Evolutionary conservation across 1,140 invertebrate genomes (phyloP), one percentile per base, ranked within the genome.

Genomic region (Lepidurus arcticus): DNA sequence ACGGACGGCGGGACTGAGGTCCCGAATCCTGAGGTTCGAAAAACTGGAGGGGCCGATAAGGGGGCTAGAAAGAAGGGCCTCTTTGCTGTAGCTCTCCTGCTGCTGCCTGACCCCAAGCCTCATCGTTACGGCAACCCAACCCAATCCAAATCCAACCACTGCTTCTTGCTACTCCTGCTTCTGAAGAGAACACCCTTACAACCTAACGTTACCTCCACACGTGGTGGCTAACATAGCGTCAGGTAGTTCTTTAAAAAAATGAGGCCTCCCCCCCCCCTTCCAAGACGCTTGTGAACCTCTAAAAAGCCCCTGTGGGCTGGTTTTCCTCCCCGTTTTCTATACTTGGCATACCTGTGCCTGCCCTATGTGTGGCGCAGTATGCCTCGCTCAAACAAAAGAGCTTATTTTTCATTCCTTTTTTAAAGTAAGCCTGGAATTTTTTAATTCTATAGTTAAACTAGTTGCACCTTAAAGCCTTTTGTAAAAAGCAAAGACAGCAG

Each of bases 121-220:
- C 53, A 65, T 9, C 53, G 53, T 65, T 65, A 65, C 53, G 53
- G 53, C 53, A 65, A 65, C 53, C 53, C 53, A 65, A 65, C 53
- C 53, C 53, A 65, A 65, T 65, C 53, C 53, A 65, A 65, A 65
- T 65, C 53, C 53, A 65, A 65, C 53, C 53, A 65, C 53, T 21
- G 21, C 53, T n/a, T 65, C 53, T 65, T 9, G 53, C 53, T 65
- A 65, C 53, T 65, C 53, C 53, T 65, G 53, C 53, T 65, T 65
- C 53, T 65, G 53, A 65, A 65, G 16, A 65, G 53, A 65, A 65
- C 47, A 65, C 53, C 53, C 53, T 65, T 9, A 65, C 45, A 65
- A 13, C 53, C 21, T 65, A 65, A 65, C 16, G n/a, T 13, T n/a
- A 65, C 53, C 53, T 65, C 53, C 53, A 65, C 53, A 65, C 53